Evolutionary conservation across 2,888 invertebrate species (phyloP).

Genomic region (Bombylius major): DNA sequence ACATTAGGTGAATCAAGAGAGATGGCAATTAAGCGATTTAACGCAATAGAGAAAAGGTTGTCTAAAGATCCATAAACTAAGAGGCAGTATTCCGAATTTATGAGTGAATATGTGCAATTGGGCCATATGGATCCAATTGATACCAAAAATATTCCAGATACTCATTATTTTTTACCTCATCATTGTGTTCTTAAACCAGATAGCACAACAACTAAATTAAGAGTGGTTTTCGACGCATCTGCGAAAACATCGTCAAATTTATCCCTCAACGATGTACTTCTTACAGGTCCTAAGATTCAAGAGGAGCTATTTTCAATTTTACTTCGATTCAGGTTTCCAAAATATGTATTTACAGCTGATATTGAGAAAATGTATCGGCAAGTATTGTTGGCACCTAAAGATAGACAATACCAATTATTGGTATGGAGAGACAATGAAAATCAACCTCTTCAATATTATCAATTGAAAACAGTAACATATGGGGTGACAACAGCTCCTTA

Average conservation of each 20-base stretch:
- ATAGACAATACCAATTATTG: no score
- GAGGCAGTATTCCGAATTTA: not conserved
- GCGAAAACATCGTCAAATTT: constrained; percentile 5
- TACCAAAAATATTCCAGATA: not conserved
- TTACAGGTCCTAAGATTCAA: constrained; percentile 16
- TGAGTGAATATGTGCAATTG: not conserved
- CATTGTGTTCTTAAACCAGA: not conserved
- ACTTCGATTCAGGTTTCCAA: not conserved
- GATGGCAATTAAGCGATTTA: no score
- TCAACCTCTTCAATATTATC: constrained; percentile 6
- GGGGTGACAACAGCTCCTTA: no score
- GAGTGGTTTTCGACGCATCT: not conserved
- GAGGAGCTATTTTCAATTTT: constrained; percentile 10
- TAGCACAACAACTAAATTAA: not conserved
- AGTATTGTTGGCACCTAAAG: constrained; percentile 13
- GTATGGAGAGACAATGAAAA: constrained; percentile 7
- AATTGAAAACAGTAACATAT: constrained; percentile 12
- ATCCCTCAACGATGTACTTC: constrained; percentile 15
- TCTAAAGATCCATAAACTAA: not conserved
- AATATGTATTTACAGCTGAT: constrained; percentile 15
- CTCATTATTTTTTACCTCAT: not conserved
- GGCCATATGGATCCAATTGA: not conserved
- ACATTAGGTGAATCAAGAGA: no score
- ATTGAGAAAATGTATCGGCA: constrained; percentile 18
- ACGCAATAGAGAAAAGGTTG: no score